Base-by-base conservation (phyloP, 1,140 invertebrate genomes). In the Solen grandis region DNA sequence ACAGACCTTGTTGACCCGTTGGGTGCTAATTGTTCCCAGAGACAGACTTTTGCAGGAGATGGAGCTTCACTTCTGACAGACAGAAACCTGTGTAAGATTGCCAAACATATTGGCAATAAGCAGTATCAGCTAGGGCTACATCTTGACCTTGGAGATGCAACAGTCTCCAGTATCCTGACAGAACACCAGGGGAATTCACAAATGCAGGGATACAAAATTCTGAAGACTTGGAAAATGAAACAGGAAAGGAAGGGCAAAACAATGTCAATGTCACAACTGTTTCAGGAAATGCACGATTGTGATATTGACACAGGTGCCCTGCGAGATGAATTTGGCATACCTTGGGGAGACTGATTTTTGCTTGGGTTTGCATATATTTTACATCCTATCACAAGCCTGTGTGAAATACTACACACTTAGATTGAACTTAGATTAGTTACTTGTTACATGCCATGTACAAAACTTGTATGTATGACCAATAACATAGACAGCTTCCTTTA, bases 271-370 rank as follows among this genome's bases (percentile, higher is more conserved):
- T n/a, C 54, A 27, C 54, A 35, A 14, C 46, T 77, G 33, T 13
- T 57, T 33, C 33, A 77, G n/a, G 75, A 59, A 68, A 77, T 77
- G 75, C n/a, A 16, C 19, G 14, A 33, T 3, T 77, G 75, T 33
- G 63, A 52, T 5, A 77, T 77, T 36, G 75, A 77, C 27, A 77
- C 63, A 16, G 19, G 5, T 52, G 13, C 4, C 31, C 41, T 70
- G 4, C 41, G 41, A 46, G 8, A 46, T 10, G 19, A 46, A 46
- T 46, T 10, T 46, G 41, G 19, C 41, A 46, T 46, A 46, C 41
- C 41, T 10, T 46, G 41, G 41, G 19, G 19, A 46, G 8, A 46
- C 8, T 46, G n/a, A n/a, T n/a, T n/a, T n/a, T n/a, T n/a, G n/a
- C n/a, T n/a, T n/a, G n/a, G n/a, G n/a, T n/a, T n/a, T n/a, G n/a